Base-by-base conservation (phyloP, 2,797 vertebrate species). In the Ibycter americanus region DNA sequence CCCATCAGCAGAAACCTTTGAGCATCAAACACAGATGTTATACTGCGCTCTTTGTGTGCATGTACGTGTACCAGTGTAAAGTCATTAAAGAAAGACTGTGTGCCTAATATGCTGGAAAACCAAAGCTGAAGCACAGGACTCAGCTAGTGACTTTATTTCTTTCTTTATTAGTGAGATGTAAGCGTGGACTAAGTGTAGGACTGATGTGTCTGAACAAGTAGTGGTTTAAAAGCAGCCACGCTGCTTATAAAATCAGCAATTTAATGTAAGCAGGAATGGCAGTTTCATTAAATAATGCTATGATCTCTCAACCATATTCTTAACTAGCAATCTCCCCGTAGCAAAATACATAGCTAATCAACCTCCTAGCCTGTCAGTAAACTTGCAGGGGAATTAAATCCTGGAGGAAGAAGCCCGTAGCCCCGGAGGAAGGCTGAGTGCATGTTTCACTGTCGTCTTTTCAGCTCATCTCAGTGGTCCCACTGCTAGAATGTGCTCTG, bases 401-500 rank as follows among this genome's bases (percentile, higher is more conserved):
- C 97, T 97, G 93, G 95, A 98, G 94, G 98, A 98, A 97, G 96
- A 95, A 97, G 89, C 96, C 97, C 66, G 29, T 97, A 96, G 97
- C 98, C 98, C 97, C 11, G 73, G 95, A 98, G 98, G 96, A 98
- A 98, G 97, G 97, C 97, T 97, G 97, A 98, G 97, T 97, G 97
- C 96, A 95, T 97, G 97, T 97, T 98, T 98, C 98, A 93, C 97
- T 93, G 97, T 98, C 97, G 97, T 98, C 97, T 98, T 98, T 98
- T 98, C 97, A 97, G 98, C 98, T 98, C 98, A 97, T 98, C 98
- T 98, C 98, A 93, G 98, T 97, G 98, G 98, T 98, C 98, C 98
- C 98, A 98, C 98, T 98, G 98, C 98, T 98, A 98, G 98, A 98
- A 98, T 98, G 98, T 98, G 98, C 98, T 98, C 97, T 96, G 98